Evolutionary conservation across 2,797 vertebrate species (phyloP).

Genomic region (Falco cherrug): DNA sequence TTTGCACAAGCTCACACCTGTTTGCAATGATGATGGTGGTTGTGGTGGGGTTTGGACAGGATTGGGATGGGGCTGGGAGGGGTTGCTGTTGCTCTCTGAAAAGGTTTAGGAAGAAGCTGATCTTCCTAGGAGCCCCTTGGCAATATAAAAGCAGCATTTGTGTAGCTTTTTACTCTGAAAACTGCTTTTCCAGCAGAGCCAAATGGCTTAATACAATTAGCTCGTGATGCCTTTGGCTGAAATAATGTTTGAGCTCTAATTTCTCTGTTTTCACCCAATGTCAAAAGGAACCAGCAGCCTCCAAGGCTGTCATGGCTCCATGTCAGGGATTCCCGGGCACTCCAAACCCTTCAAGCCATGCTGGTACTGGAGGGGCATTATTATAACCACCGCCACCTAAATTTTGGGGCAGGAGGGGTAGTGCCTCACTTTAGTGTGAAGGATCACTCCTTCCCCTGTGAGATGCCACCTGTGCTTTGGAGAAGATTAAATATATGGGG

Average conservation of each 20-base stretch:
- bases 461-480: not conserved
- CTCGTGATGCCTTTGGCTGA: not conserved
- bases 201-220: not conserved
- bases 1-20: not conserved
- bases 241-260: not conserved
- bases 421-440: not conserved
- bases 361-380: not conserved
- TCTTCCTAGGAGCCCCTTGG: not conserved
- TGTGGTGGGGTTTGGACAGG: too few relatives aligned
- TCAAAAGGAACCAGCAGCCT: not conserved
- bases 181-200: not conserved
- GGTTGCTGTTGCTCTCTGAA: not conserved
- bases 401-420: not conserved
- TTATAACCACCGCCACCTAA: not conserved
- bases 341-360: not conserved
- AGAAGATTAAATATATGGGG: not conserved
- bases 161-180: not conserved
- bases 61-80: not conserved
- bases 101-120: not conserved
- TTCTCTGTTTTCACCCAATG: not conserved
- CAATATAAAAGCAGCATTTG: not conserved
- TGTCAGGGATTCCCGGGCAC: not conserved
- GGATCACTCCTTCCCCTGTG: not conserved
- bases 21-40: not conserved
- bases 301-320: too few relatives aligned